Conservation (phyloP, 35 echinoderm and acorn worm genomes). For the Lytechinus variegatus region DNA sequence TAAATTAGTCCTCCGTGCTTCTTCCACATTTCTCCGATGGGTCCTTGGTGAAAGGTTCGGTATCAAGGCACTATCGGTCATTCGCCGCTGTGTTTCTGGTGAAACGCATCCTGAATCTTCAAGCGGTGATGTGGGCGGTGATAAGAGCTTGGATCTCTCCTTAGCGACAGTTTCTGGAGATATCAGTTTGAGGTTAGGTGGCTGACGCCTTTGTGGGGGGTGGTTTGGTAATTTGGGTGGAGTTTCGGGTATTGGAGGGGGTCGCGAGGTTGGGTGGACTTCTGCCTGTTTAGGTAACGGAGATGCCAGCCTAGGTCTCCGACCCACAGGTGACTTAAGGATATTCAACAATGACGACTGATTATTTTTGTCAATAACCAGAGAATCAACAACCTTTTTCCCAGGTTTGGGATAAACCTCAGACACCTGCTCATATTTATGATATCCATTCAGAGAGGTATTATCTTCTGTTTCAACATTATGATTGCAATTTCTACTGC, state of each 20-base stretch:
- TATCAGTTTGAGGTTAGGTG: background rate
- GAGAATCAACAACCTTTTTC: background rate
- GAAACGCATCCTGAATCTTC: background rate
- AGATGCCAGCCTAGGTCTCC: slow-evolving; percentile 4
- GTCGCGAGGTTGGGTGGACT: background rate
- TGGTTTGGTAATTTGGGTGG: background rate
- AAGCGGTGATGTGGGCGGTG: background rate
- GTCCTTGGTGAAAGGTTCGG: background rate
- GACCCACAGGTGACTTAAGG: background rate
- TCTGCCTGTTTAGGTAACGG: background rate
- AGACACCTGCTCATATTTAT: background rate
- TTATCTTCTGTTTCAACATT: background rate
- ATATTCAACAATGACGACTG: background rate
- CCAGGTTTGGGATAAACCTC: background rate
- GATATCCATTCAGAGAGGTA: background rate
- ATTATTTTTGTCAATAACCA: slow-evolving; percentile 34
- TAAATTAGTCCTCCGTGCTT: background rate
- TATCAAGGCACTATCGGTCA: slow-evolving; percentile 33
- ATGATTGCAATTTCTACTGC: background rate
- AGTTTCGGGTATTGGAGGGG: background rate
- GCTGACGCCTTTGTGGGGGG: background rate
- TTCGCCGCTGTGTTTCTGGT: background rate
- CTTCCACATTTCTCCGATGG: background rate
- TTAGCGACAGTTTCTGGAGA: background rate
- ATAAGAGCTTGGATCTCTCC: background rate